phyloP scores from a whole-genome alignment of 37 sponge, comb jelly and placozoan genomes.

The Tethya wilhelma region DNA sequence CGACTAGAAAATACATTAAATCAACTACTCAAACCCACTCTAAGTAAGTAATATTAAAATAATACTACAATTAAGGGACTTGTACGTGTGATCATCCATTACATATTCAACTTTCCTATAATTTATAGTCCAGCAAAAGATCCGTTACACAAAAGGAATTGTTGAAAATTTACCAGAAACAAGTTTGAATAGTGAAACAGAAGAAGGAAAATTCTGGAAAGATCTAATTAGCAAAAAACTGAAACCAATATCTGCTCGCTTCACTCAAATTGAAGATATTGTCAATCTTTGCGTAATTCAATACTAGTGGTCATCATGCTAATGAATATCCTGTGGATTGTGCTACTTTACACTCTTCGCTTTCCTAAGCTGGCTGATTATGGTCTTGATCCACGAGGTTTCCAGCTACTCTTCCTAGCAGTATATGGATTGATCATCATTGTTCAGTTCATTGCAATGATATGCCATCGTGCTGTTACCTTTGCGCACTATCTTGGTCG shows the following conservation, averaged over 20 bases:
- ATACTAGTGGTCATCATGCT: constrained; percentile 49
- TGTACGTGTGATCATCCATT: too few relatives aligned
- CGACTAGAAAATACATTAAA: constrained; percentile 8
- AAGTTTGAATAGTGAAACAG: not conserved
- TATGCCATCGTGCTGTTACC: constrained; percentile 62
- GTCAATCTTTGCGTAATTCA: constrained; percentile 56
- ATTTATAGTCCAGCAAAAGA: too few relatives aligned
- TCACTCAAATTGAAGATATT: constrained; percentile 42
- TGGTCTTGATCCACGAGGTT: constrained; percentile 27
- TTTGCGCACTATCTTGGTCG: constrained; percentile 69
- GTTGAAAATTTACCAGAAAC: constrained; percentile 6
- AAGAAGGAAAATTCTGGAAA: constrained; percentile 59
- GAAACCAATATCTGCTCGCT: constrained; percentile 37
- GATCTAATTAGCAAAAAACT: constrained; percentile 20
- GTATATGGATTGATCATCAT: constrained; percentile 59
- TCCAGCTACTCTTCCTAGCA: constrained; percentile 60
- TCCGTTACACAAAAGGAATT: constrained; percentile 35
- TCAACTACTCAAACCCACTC: constrained; percentile 11
- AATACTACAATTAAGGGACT: too few relatives aligned
- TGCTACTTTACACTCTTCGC: constrained; percentile 41
- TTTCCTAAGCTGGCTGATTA: constrained; percentile 21
- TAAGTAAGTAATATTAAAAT: too few relatives aligned
- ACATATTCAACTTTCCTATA: too few relatives aligned
- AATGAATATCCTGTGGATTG: constrained; percentile 78
- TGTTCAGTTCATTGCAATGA: constrained; percentile 63